phyloP scores from a whole-genome alignment of 2,797 vertebrate species.

The Hapalemur alaotrensis region DNA sequence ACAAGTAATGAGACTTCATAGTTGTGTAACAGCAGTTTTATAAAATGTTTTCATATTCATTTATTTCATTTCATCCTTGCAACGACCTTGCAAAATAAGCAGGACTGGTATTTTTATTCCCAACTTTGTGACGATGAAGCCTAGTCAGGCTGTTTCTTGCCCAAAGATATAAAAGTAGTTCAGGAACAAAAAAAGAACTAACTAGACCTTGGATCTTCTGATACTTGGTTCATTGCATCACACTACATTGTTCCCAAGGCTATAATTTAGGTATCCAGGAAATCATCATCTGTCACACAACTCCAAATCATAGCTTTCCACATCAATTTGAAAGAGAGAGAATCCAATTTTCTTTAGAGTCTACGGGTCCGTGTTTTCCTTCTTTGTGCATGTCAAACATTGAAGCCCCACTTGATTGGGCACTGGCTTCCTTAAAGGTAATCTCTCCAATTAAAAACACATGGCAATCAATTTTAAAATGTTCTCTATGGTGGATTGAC shows the following conservation, averaged over 20 bases:
- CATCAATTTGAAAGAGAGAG: not conserved
- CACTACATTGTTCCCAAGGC: not conserved
- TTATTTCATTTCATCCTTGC: conserved; percentile 45
- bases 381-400: not conserved
- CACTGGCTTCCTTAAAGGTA: not conserved
- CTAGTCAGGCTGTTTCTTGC: conserved; percentile 16
- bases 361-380: not conserved
- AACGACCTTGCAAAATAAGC: conserved; percentile 51
- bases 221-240: not conserved
- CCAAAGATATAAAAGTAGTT: conserved; percentile 19
- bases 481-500: not conserved
- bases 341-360: not conserved
- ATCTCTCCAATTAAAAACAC: not conserved
- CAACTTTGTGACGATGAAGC: conserved; percentile 23
- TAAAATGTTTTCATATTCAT: conserved; percentile 39
- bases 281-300: not conserved
- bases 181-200: not conserved
- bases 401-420: not conserved
- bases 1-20: conserved; percentile 8
- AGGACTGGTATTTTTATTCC: not conserved
- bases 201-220: not conserved
- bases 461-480: not conserved
- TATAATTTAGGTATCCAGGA: not conserved
- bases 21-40: conserved; percentile 9
- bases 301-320: not conserved